Percentiles rank a stretch among this genome's conserved stretches.
phyloP scores from a whole-genome alignment of 2,888 invertebrate genomes.

The Gasteruption jaculator region DNA sequence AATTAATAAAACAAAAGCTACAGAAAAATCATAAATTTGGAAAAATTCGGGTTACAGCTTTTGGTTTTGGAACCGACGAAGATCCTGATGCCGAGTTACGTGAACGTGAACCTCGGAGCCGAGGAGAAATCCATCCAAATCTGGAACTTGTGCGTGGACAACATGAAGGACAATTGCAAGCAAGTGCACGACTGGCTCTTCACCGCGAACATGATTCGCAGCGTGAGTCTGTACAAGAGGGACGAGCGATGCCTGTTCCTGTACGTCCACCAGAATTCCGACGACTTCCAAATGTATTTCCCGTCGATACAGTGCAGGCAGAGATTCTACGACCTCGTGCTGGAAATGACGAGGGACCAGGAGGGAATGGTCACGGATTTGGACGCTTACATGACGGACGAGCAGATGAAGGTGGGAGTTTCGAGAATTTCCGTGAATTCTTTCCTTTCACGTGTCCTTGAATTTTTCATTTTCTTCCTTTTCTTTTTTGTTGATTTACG shows the following conservation, averaged over 20 bases:
- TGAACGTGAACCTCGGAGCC: slow-evolving; percentile 91
- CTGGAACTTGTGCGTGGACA: slow-evolving; percentile 77
- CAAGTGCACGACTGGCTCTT: slow-evolving; percentile 94
- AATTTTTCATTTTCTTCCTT: not conserved
- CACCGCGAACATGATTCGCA: slow-evolving; percentile 82
- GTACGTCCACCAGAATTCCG: slow-evolving; percentile 96
- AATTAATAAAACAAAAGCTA: too few relatives aligned
- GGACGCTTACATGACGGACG: slow-evolving; percentile 69
- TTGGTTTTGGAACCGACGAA: slow-evolving; percentile 88
- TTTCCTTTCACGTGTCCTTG: not conserved
- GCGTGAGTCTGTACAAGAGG: slow-evolving; percentile 89
- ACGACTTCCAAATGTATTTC: slow-evolving; percentile 97
- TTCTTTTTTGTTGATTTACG: not conserved
- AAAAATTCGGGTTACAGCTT: too few relatives aligned
- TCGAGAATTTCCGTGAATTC: slow-evolving; percentile 7
- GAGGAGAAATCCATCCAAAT: slow-evolving; percentile 90
- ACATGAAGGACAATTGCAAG: slow-evolving; percentile 71
- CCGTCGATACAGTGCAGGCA: slow-evolving; percentile 84
- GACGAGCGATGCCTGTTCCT: slow-evolving; percentile 94
- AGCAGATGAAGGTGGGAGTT: slow-evolving; percentile 67
- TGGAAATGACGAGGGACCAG: slow-evolving; percentile 85
- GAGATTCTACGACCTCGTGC: slow-evolving; percentile 77
- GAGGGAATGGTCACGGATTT: slow-evolving; percentile 72
- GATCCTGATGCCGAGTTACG: slow-evolving; percentile 91
- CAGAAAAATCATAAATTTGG: too few relatives aligned